Conservation (phyloP, 37 sponge, comb jelly and placozoan genomes). For the Aplysina aerophoba region DNA sequence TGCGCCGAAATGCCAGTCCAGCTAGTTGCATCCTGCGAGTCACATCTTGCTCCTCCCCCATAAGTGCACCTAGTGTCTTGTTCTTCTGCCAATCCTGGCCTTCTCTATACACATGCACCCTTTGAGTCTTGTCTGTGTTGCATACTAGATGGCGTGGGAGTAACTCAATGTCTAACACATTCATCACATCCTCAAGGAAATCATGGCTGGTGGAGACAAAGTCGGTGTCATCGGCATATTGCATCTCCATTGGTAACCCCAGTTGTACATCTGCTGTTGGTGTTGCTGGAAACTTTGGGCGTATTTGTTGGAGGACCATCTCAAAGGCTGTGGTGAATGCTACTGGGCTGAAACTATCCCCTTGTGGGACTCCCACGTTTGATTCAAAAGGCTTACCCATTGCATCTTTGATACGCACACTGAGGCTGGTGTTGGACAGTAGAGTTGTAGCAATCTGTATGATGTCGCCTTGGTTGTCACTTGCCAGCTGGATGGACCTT, state of each 20-base stretch:
- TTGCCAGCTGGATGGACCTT: background rate
- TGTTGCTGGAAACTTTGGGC: slow-evolving; percentile 8
- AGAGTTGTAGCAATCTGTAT: background rate
- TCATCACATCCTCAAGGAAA: slow-evolving; percentile 7
- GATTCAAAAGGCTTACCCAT: background rate
- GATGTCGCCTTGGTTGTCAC: background rate
- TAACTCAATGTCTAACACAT: slow-evolving; percentile 10
- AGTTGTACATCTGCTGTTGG: slow-evolving; percentile 7
- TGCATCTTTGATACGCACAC: too few relatives aligned
- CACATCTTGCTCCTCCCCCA: background rate
- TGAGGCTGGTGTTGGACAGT: background rate
- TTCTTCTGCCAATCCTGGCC: slow-evolving; percentile 12
- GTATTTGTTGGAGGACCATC: slow-evolving; percentile 8
- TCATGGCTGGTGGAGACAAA: slow-evolving; percentile 4
- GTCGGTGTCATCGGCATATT: slow-evolving; percentile 4
- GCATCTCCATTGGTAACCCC: background rate
- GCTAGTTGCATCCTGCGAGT: slow-evolving; percentile 5
- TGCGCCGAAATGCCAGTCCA: slow-evolving; percentile 1
- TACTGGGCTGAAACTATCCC: slow-evolving; percentile 8
- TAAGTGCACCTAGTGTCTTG: background rate
- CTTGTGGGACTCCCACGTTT: background rate
- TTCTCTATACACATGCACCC: background rate
- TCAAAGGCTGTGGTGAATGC: slow-evolving; percentile 8
- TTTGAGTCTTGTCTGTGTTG: slow-evolving; percentile 2
- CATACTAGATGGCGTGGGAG: background rate